These are phyloP conservation scores for Branchipolynoe longqiensis DNA, from an alignment of 2,888 invertebrate genomes.

Conservation along the genomic window DNA sequence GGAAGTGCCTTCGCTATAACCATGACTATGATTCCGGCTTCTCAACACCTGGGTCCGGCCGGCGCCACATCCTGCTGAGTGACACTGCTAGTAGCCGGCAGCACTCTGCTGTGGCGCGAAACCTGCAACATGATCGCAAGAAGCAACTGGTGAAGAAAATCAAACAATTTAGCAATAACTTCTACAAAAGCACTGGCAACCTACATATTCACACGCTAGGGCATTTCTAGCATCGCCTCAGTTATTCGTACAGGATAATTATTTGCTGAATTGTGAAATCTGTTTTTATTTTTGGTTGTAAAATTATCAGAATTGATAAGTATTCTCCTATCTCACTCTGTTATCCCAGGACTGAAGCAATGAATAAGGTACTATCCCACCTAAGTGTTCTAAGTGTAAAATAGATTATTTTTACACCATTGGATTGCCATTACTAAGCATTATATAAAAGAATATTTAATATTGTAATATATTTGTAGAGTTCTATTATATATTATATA, in stretches of 20 bases:
- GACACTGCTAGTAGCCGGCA: conserved; percentile 58
- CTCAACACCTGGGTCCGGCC: conserved; percentile 40
- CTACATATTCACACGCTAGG: conserved; percentile 66
- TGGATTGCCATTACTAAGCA: not conserved
- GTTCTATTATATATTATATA: not conserved
- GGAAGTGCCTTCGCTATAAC: conserved; percentile 50
- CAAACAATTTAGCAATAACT: conserved; percentile 66
- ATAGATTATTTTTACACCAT: no score
- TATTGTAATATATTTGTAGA: conserved; percentile 31
- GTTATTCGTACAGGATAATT: not conserved
- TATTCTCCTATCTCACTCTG: not conserved
- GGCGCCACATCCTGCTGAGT: conserved; percentile 58
- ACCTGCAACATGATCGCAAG: conserved; percentile 63
- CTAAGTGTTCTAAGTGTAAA: no score
- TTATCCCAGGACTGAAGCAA: not conserved
- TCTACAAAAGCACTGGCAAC: conserved; percentile 72
- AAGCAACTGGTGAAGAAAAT: conserved; percentile 66
- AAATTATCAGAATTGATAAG: not conserved
- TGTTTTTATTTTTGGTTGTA: not conserved
- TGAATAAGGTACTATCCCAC: no score
- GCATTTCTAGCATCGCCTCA: conserved; percentile 61
- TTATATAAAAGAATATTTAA: not conserved
- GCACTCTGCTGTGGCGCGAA: conserved; percentile 61
- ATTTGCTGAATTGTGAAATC: not conserved
- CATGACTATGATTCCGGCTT: conserved; percentile 60